Conservation (phyloP, 2,888 invertebrate species). For the Campoplex capitator region DNA sequence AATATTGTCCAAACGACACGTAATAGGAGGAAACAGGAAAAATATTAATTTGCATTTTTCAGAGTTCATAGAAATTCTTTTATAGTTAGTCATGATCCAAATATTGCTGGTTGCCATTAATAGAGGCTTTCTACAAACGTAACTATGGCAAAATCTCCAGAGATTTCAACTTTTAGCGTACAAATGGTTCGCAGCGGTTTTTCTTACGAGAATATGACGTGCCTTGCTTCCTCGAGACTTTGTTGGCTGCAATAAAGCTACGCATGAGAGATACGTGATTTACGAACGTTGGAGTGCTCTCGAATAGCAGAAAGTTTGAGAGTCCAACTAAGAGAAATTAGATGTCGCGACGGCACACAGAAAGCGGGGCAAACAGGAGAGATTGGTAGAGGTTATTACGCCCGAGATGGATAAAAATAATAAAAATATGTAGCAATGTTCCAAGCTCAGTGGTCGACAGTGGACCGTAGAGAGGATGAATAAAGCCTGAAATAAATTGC, state of each 20-base stretch:
- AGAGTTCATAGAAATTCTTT: not conserved
- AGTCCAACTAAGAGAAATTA: slow-evolving; percentile 32
- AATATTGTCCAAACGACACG: too few relatives aligned
- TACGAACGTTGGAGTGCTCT: slow-evolving; percentile 72
- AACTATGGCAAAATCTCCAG: not conserved
- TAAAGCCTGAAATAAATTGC: slow-evolving; percentile 82
- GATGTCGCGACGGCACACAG: slow-evolving; percentile 52
- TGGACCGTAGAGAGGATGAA: slow-evolving; percentile 73
- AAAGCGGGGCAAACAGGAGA: slow-evolving; percentile 19
- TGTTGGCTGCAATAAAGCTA: slow-evolving; percentile 71
- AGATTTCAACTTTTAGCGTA: not conserved
- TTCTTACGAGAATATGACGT: slow-evolving; percentile 42
- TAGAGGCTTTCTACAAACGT: slow-evolving; percentile 22
- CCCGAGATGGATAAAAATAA: slow-evolving; percentile 61
- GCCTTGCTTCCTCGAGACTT: too few relatives aligned
- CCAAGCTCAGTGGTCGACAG: slow-evolving; percentile 63
- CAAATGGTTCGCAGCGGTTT: not conserved
- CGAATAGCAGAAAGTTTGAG: slow-evolving; percentile 38
- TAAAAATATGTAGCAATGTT: slow-evolving; percentile 66
- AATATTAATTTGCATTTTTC: too few relatives aligned
- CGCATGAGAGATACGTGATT: slow-evolving; percentile 35
- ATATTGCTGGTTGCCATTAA: slow-evolving; percentile 7
- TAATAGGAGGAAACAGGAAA: too few relatives aligned
- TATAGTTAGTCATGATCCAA: slow-evolving; percentile 11
- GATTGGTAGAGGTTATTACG: slow-evolving; percentile 44